phyloP scores from a whole-genome alignment of 2,113 vertebrate genomes.

The Brachyhypopomus occidentalis region DNA sequence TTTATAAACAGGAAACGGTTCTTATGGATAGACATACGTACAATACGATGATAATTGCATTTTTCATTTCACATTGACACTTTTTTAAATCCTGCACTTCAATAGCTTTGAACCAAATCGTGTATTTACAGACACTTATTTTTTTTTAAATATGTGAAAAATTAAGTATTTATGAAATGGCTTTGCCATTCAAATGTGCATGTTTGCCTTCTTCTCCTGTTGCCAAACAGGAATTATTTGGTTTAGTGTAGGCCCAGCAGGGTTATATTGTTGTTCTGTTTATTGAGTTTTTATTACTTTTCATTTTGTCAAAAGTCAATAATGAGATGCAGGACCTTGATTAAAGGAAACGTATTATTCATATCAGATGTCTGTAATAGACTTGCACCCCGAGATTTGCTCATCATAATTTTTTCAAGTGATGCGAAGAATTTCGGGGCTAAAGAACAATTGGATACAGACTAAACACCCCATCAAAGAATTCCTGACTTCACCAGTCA shows the following conservation, averaged over 20 bases:
- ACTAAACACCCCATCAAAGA: not conserved
- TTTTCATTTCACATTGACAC: too few relatives aligned
- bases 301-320: slow-evolving; percentile 26
- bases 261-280: slow-evolving; percentile 14
- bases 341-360: slow-evolving; percentile 19
- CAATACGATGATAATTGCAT: too few relatives aligned
- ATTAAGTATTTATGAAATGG: too few relatives aligned
- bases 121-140: too few relatives aligned
- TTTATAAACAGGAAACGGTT: not conserved
- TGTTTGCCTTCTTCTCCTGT: not conserved
- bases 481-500: not conserved
- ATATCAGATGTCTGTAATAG: slow-evolving; percentile 20
- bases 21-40: too few relatives aligned
- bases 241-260: slow-evolving; percentile 14
- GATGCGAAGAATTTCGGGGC: not conserved
- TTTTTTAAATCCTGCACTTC: too few relatives aligned
- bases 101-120: too few relatives aligned
- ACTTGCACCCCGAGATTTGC: not conserved
- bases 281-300: slow-evolving; percentile 23
- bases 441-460: not conserved
- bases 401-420: slow-evolving; percentile 8
- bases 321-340: slow-evolving; percentile 28
- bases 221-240: not conserved
- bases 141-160: too few relatives aligned
- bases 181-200: not conserved